Evolutionary conservation across 2,888 invertebrate genomes (phyloP), one percentile per base, ranked within the genome.

Genomic region (Cyaniris semiargus): DNA sequence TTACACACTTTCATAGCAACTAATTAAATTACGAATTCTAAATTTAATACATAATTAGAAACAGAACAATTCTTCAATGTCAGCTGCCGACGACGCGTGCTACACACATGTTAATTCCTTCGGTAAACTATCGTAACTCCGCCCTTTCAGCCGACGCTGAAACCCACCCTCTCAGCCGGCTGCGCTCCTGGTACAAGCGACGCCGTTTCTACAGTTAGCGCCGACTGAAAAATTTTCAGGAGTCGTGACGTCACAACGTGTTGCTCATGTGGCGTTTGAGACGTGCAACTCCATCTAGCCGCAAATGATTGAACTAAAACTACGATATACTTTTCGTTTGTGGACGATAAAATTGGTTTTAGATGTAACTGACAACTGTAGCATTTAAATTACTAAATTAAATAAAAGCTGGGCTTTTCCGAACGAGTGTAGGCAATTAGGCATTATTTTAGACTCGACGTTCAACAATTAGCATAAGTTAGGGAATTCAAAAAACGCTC

Each of bases 201-300:
- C 90, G 92, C 90, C 86, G 86, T 87, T 86, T 87, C 86, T 85
- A 89, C 87, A 86, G 89, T 87, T 88, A 88, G 87, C 89, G 89
- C 84, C 88, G 88, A 82, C 85, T 85, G 84, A 84, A 84, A 84
- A 78, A 8, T 74, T 80, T 76, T 76, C 78, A 78, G 75, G 76
- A 76, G 31, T 75, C 58, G 77, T 80, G 77, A 79, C 76, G 76
- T 77, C 70, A 76, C 70, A 44, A 15, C 53, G 13, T 21, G 27
- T 58, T 27, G 21, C 3, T 13, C 27, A 15, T 31, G 21, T 66
- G 13, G 15, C 27, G 66, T 66, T 60, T 60, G 23, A 21, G 27
- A 5, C 13, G 2, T 0, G 18, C 13, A 79, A 72, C 76, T 79
- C 80, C 81, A 81, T 81, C 81, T 81, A 78, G 78, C 77, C 76